Evolutionary conservation across 2,797 vertebrate genomes (phyloP).

Genomic region (Mormyrops attenuatus): DNA sequence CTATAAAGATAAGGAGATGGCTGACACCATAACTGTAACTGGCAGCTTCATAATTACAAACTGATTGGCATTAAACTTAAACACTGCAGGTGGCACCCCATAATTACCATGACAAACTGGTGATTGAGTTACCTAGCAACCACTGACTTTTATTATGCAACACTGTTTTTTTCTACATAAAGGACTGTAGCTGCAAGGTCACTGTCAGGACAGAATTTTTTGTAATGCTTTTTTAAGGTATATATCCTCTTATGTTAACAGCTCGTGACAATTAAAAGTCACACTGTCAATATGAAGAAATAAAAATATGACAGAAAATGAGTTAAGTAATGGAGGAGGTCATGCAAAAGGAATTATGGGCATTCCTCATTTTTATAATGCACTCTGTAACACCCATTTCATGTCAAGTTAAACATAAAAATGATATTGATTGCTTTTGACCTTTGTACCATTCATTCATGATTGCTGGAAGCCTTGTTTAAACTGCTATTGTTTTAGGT

Average conservation of each 20-base stretch:
- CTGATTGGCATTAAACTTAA: slow-evolving; percentile 22
- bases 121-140: slow-evolving; percentile 26
- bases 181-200: not conserved
- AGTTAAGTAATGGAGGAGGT: not conserved
- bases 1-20: not conserved
- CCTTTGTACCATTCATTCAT: not conserved
- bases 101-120: slow-evolving; percentile 7
- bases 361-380: not conserved
- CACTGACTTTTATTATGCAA: not conserved
- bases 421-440: not conserved
- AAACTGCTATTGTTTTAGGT: not conserved
- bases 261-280: not conserved
- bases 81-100: slow-evolving; percentile 16
- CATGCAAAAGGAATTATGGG: not conserved
- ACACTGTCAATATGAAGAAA: not conserved
- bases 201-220: not conserved
- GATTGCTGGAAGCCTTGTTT: not conserved
- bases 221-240: not conserved
- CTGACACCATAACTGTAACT: slow-evolving; percentile 7
- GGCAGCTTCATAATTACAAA: slow-evolving; percentile 20
- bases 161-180: not conserved
- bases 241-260: not conserved
- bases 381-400: not conserved
- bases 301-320: not conserved
- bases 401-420: not conserved